A percentile compares a stretch with the other conserved stretches of the same genome.
Conservation (phyloP, 2,797 vertebrate genomes). For the Crenichthys baileyi region DNA sequence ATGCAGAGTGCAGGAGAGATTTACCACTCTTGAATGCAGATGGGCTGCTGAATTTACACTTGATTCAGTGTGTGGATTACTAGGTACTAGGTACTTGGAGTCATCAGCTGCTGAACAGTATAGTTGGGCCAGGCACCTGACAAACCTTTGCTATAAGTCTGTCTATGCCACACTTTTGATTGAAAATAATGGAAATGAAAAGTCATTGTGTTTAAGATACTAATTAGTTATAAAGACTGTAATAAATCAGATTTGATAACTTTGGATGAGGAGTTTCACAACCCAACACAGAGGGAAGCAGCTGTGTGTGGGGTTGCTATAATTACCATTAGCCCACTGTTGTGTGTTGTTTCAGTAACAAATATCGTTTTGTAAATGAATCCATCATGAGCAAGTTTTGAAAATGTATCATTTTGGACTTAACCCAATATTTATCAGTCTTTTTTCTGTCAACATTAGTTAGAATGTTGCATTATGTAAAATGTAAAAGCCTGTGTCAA, state of each 20-base stretch:
- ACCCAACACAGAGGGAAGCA: too few species aligned
- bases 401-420: background rate
- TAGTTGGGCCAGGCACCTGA: background rate
- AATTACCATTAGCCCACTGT: too few species aligned
- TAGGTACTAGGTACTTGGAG: too few species aligned
- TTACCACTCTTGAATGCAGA: too few species aligned
- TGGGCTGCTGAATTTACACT: too few species aligned
- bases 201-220: background rate
- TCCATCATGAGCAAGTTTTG: background rate
- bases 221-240: too few species aligned
- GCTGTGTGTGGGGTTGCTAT: too few species aligned
- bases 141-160: background rate
- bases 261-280: too few species aligned
- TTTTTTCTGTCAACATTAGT: background rate
- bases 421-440: background rate
- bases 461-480: background rate
- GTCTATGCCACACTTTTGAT: background rate
- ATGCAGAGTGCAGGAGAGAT: background rate
- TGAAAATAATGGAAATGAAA: background rate
- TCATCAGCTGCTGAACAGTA: too few species aligned
- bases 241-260: too few species aligned
- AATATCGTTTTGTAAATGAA: background rate
- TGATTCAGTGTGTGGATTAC: too few species aligned
- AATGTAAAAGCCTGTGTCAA: slow-evolving; percentile 94
- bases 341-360: background rate